phyloP scores from a whole-genome alignment of 1,140 invertebrate species.

The Drosophila sproati region DNA sequence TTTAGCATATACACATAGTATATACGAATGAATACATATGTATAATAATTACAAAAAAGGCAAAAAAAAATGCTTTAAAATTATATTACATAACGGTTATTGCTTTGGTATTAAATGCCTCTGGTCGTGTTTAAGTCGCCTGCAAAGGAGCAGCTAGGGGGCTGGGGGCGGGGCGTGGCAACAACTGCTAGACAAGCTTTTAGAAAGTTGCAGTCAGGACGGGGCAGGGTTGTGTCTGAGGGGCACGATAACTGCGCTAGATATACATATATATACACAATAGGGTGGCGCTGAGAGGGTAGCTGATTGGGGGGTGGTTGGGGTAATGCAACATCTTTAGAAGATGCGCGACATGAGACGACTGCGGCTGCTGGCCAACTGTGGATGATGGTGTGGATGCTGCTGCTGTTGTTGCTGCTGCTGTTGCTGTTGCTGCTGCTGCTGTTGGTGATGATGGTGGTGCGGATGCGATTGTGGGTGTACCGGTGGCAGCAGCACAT shows the following conservation, averaged over 20 bases:
- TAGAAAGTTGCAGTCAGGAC: conserved; percentile 42
- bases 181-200: conserved; percentile 36
- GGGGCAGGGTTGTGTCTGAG: conserved; percentile 14
- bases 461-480: conserved; percentile 11
- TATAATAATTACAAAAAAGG: conserved; percentile 42
- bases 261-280: conserved; percentile 40
- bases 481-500: conserved; percentile 14
- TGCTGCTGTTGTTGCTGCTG: conserved; percentile 29
- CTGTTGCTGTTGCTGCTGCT: conserved; percentile 35
- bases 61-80: conserved; percentile 68
- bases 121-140: conserved; percentile 71
- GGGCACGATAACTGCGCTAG: conserved; percentile 45
- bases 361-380: conserved; percentile 58
- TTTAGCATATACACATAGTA: conserved; percentile 4
- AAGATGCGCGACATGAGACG: conserved; percentile 84
- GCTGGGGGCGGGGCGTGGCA: conserved; percentile 1
- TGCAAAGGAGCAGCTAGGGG: conserved; percentile 51
- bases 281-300: background rate
- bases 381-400: conserved; percentile 31
- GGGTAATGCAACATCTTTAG: conserved; percentile 59
- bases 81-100: conserved; percentile 83
- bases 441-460: conserved; percentile 16
- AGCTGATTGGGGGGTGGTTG: background rate
- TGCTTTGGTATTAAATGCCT: conserved; percentile 83
- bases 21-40: background rate